Evolutionary conservation across 2,113 vertebrate species (phyloP), one percentile per base, ranked within the genome.

Genomic region (Phyllopteryx taeniolatus): DNA sequence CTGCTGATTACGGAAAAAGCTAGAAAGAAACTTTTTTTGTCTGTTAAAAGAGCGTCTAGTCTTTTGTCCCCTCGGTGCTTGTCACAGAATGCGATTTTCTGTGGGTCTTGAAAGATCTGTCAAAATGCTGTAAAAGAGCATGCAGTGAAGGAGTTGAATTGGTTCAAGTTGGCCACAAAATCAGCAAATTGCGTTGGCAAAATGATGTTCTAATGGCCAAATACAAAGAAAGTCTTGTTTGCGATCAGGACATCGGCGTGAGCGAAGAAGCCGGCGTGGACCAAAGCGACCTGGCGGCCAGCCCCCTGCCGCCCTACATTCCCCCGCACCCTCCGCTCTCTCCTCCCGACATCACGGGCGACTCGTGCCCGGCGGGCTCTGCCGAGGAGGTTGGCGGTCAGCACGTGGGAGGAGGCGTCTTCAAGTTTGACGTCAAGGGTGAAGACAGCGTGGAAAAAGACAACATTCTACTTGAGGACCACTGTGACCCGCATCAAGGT

Each of bases 391-490:
- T 51, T 56, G 81, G 66, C 1, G 79, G 68, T 1, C 83, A 13
- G 83, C 3, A 14, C 11, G 56, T 1, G 54, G 76, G 59, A 31
- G 61, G 73, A 2, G 20, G 81, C 0, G 79, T 73, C n/a, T 93
- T 92, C 9, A 72, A 89, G 65, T 92, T 92, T 56, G 86, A 90
- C 1, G 86, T 86, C 69, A 87, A 93, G 62, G 89, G 92, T 17
- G 83, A 84, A 17, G 76, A 77, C 1, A 78, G 35, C 9, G 3
- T 75, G 57, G 69, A 6, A 11, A 54, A 47, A 19, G 63, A 69
- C 7, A 14, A 20, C 8, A 5, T 75, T 47, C 53, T 80, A 51
- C 78, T 75, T 17, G 20, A 31, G 51, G 79, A 80, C 0, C 75
- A 75, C 5, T 33, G 61, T n/a, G 31, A 79, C 5, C 1, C 59